phyloP scores from a whole-genome alignment of 2,888 invertebrate species.

The Cheilosia grossa region DNA sequence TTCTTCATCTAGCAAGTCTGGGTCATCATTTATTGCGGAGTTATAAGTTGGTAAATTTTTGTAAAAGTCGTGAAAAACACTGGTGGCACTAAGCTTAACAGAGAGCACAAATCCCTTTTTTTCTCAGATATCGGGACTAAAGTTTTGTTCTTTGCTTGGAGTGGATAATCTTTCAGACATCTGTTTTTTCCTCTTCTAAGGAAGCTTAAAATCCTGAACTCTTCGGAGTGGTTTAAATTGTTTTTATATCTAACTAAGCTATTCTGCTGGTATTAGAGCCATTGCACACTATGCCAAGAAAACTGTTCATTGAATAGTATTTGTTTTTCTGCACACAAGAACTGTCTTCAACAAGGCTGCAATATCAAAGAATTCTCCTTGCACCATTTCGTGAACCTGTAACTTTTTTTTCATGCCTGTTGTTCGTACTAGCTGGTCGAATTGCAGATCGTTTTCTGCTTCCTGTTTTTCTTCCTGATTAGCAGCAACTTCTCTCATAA shows the following conservation, averaged over 20 bases:
- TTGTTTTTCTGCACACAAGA: not conserved
- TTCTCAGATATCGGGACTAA: conserved; percentile 1
- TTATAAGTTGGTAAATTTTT: no score
- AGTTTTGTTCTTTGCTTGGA: conserved; percentile 5
- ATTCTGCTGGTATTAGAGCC: conserved; percentile 21
- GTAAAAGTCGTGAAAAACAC: no score
- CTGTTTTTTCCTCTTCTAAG: conserved; percentile 6
- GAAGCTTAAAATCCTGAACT: conserved; percentile 1
- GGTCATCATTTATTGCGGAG: no score
- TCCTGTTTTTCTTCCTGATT: no score
- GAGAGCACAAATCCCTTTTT: no score
- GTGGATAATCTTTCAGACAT: not conserved
- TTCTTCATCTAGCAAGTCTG: not conserved
- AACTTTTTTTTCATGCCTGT: no score
- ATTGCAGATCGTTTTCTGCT: no score
- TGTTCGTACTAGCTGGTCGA: no score
- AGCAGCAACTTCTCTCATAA: conserved; percentile 3
- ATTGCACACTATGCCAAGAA: conserved; percentile 26
- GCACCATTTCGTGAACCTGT: no score
- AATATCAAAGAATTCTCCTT: no score
- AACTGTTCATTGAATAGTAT: conserved; percentile 8
- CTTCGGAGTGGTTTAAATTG: conserved; percentile 13
- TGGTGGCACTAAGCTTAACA: no score
- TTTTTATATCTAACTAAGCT: conserved; percentile 8
- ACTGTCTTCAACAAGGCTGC: no score